These are phyloP conservation scores for Gryllus bimaculatus DNA, from an alignment of 1,140 invertebrate species.

Conservation along the genomic window DNA sequence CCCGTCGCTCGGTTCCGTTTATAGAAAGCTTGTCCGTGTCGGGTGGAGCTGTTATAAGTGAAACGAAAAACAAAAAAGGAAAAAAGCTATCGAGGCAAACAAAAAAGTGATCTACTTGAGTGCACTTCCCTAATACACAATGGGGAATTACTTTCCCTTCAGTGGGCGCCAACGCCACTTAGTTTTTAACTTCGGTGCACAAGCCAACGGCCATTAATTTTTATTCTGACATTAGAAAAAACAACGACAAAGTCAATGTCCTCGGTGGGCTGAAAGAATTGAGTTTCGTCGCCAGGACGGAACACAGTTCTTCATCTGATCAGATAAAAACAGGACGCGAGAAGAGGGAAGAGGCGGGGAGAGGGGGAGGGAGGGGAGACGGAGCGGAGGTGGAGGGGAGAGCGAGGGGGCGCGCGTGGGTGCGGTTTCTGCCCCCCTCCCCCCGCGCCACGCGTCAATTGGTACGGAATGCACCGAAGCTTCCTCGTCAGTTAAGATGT, in stretches of 20 bases:
- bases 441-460: too few species aligned
- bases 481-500: too few species aligned
- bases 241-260: background rate
- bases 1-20: background rate
- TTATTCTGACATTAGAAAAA: background rate
- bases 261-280: background rate
- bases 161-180: background rate
- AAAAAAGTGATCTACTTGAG: slow-evolving; percentile 5
- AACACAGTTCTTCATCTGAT: background rate
- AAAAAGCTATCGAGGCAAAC: background rate
- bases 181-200: background rate
- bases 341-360: background rate
- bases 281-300: background rate
- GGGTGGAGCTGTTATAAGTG: background rate
- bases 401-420: background rate
- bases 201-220: background rate
- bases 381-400: background rate
- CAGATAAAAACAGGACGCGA: background rate
- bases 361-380: background rate
- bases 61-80: background rate
- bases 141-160: background rate
- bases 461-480: too few species aligned
- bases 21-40: background rate
- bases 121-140: slow-evolving; percentile 4
- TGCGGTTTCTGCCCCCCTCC: too few species aligned